Percentiles rank a stretch among this genome's conserved stretches.
These are phyloP conservation scores for Cyaniris semiargus DNA, from an alignment of 2,888 invertebrate genomes.

Conservation along the genomic window DNA sequence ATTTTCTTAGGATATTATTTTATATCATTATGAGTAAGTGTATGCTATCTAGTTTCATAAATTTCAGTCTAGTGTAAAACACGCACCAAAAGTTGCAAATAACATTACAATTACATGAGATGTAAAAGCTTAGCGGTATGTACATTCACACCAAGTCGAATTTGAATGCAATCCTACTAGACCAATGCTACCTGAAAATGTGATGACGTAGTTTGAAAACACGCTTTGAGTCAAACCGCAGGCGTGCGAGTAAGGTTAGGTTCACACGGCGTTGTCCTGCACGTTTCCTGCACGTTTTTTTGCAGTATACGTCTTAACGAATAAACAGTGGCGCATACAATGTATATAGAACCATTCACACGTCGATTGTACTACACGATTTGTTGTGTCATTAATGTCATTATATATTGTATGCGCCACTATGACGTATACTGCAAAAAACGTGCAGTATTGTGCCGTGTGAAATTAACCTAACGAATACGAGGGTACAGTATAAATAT, in stretches of 20 bases:
- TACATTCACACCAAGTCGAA: neutral
- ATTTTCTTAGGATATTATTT: neutral
- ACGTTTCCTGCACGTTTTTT: no score
- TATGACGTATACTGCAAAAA: no score
- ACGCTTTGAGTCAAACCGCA: constrained; percentile 5
- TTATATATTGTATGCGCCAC: no score
- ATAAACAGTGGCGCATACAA: no score
- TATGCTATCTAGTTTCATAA: no score
- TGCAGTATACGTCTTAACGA: no score
- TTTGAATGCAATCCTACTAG: constrained; percentile 18
- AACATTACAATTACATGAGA: neutral
- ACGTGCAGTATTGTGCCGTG: no score
- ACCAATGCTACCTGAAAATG: constrained; percentile 25
- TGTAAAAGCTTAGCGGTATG: neutral
- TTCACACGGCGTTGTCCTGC: no score
- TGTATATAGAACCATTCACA: no score
- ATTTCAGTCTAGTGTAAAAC: neutral
- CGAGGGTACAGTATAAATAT: neutral
- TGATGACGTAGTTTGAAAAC: constrained; percentile 9
- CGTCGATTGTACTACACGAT: no score
- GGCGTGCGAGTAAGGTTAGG: neutral
- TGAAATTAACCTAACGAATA: no score
- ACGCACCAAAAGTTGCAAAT: neutral
- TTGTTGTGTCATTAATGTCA: no score
- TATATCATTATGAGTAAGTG: neutral